Evolutionary conservation across 2,113 vertebrate genomes (phyloP), one percentile per base, ranked within the genome.

Genomic region (Cyprinus carpio): DNA sequence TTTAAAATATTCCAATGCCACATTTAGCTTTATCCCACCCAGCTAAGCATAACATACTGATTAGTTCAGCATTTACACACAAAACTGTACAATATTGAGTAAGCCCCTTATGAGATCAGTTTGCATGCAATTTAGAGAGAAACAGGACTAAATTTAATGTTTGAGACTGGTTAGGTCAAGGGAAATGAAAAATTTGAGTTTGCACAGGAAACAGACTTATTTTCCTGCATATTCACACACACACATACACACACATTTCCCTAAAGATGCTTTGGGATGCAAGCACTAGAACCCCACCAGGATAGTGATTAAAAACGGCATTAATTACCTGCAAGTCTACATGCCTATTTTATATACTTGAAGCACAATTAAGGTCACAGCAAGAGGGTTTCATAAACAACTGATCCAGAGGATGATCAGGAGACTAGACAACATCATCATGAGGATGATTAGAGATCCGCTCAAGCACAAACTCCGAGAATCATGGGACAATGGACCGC

Each of bases 271-370:
- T 71, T 64, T 13, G 10, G 74, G 84, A 82, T 58, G 75, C 40
- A 74, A 82, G 60, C 64, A 31, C 46, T 85, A 86, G 85, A 56
- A 25, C 13, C 18, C 31, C 11, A 56, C 85, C 85, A 82, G 65
- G 49, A 64, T 23, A 3, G 74, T 65, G 84, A 87, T 90, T 85
- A 82, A 88, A 90, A 87, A 69, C n/a, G 25, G 77, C 60, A 79
- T 83, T 65, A 82, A 85, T 83, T 81, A 67, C 72, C 84, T 78
- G 56, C 51, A 77, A 60, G 72, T 67, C 71, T 18, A 75, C 84
- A 86, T 62, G 56, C 25, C 74, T 75, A 54, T 62, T 85, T 85
- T 25, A 69, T 72, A 69, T 29, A 80, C 34, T 78, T 69, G 60
- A 71, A 82, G 79, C 75, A 74, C 65, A 83, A 87, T 80, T 65